Evolutionary conservation across 2,113 vertebrate genomes (phyloP), one percentile per base, ranked within the genome.

Genomic region (Pygoscelis adeliae): DNA sequence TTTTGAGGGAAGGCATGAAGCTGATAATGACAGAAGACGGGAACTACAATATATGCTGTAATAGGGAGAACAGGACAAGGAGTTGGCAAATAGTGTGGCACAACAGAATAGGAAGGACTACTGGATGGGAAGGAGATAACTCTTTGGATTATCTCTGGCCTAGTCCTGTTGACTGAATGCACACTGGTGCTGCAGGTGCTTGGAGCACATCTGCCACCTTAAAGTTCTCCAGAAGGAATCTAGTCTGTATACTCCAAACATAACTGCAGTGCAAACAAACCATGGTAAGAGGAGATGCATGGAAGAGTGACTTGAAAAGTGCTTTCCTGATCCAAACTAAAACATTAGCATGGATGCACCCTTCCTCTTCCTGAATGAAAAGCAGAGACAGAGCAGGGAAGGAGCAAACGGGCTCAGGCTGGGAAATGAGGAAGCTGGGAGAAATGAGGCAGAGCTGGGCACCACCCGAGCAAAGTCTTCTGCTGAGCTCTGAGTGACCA

Each of bases 161-260:
- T 78, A 15, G 26, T 52, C 42, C 52, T 30, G 6, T 47, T 59
- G 32, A 46, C 32, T 50, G 46, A 59, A 49, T 18, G 20, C 9
- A 56, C 20, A 3, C 11, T 40, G n/a, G 17, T 50, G 21, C 20
- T 38, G 14, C 26, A 38, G 44, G 17, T 1, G 0, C 36, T 71
- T 77, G 52, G 46, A 71, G 40, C 5, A 55, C 9, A 49, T 59
- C 19, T 82, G 52, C 5, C 18, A 23, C 20, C 55, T 71, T 15
- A 71, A 44, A 40, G 18, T 55, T n/a, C 23, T 77, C 27, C 40
- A 58, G 65, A 52, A 83, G 34, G 42, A 87, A 58, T 79, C 61
- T 50, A 29, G 13, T 12, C 23, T 46, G 19, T 42, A 23, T 29
- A 36, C 16, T 67, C 21, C 34, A 73, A 58, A 56, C 5, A 15